Conservation (phyloP, 2,113 vertebrate species). For the Pica pica region DNA sequence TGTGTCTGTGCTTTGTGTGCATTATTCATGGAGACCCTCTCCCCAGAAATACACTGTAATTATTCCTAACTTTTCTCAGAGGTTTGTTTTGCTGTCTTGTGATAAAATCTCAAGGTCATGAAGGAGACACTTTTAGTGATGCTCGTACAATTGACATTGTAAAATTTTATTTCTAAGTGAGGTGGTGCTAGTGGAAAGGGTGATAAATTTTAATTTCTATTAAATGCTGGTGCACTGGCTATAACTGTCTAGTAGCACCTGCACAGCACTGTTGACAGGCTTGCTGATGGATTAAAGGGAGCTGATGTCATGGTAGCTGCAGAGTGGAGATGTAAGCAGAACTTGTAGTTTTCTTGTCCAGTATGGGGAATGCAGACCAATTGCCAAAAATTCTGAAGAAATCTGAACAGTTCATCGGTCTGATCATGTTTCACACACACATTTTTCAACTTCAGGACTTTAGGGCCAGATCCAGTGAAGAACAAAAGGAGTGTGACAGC, state of each 20-base stretch:
- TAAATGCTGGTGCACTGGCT: not conserved
- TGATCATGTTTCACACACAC: not conserved
- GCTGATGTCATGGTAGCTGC: not conserved
- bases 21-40: not conserved
- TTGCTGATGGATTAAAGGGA: not conserved
- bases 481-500: not conserved
- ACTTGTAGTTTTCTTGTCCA: not conserved
- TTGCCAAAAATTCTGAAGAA: not conserved
- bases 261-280: not conserved
- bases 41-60: not conserved
- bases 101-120: not conserved
- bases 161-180: conserved; percentile 1
- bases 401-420: not conserved
- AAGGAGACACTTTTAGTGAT: not conserved
- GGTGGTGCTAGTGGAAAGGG: not conserved
- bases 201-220: conserved; percentile 20
- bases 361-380: not conserved
- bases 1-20: not conserved
- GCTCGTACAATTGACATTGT: not conserved
- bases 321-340: not conserved
- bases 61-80: not conserved
- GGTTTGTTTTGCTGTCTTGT: not conserved
- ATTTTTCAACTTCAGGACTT: not conserved
- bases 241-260: not conserved
- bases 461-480: not conserved